Percentiles rank a stretch among this genome's conserved stretches.
phyloP scores from a whole-genome alignment of 2,888 invertebrate species.

The Pollenia angustigena region DNA sequence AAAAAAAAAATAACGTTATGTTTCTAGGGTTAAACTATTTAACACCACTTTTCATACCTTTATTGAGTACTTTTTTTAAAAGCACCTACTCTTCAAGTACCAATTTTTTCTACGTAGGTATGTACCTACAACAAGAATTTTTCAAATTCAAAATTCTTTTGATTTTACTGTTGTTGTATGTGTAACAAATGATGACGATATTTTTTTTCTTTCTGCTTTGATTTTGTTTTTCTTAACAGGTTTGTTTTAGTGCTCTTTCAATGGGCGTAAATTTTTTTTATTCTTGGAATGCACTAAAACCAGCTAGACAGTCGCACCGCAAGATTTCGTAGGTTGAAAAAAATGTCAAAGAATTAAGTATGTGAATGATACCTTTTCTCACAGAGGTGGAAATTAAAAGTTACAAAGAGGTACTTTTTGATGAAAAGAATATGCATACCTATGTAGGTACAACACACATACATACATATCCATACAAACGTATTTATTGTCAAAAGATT shows the following conservation, averaged over 20 bases:
- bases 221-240: slow-evolving; percentile 62
- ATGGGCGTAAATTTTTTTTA: slow-evolving; percentile 16
- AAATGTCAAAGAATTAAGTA: slow-evolving; percentile 30
- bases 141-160: slow-evolving; percentile 9
- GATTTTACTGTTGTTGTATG: slow-evolving; percentile 18
- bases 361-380: background rate
- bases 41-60: no score
- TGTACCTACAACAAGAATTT: background rate
- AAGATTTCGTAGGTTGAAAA: background rate
- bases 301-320: background rate
- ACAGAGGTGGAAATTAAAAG: no score
- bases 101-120: no score
- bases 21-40: no score
- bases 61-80: no score
- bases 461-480: no score
- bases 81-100: no score
- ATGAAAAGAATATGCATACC: background rate
- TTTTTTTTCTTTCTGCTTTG: slow-evolving; percentile 44
- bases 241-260: slow-evolving; percentile 49
- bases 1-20: no score
- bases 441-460: no score
- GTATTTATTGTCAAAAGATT: no score
- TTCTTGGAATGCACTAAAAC: slow-evolving; percentile 17
- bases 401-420: no score
- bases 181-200: slow-evolving; percentile 52